Evolutionary conservation across 2,888 invertebrate genomes (phyloP).

Genomic region (Anoncus sp.): DNA sequence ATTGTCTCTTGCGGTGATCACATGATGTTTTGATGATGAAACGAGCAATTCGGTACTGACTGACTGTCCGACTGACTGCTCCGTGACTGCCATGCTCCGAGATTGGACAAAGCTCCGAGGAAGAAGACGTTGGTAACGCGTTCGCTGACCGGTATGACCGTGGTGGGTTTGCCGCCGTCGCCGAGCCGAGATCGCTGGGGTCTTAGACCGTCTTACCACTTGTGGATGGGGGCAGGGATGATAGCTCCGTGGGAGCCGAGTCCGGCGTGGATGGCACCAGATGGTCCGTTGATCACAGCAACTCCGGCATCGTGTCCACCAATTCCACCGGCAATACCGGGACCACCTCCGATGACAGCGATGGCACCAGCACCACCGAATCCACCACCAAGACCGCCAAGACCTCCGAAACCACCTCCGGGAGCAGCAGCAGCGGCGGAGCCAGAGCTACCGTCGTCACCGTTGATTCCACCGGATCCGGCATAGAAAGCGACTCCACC

Average conservation of each 20-base stretch:
- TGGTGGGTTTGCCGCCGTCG: constrained; percentile 83
- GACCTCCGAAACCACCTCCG: constrained; percentile 70
- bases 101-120: constrained; percentile 76
- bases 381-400: constrained; percentile 70
- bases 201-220: constrained; percentile 81
- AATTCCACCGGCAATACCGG: constrained; percentile 80
- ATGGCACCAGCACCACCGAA: constrained; percentile 80
- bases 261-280: constrained; percentile 83
- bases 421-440: constrained; percentile 81
- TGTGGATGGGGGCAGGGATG: constrained; percentile 80
- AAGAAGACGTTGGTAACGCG: constrained; percentile 80
- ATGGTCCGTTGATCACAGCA: constrained; percentile 83
- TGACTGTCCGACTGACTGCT: constrained; percentile 71
- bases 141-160: constrained; percentile 81
- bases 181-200: constrained; percentile 83
- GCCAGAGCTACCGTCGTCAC: constrained; percentile 82
- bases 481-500: constrained; percentile 82
- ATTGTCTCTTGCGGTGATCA: constrained; percentile 27
- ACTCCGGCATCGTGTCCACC: constrained; percentile 82
- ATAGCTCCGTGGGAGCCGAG: constrained; percentile 83
- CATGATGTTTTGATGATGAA: constrained; percentile 35
- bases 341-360: constrained; percentile 80
- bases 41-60: constrained; percentile 68
- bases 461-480: constrained; percentile 82
- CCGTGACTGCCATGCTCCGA: constrained; percentile 73